Percentiles rank a stretch among this genome's conserved stretches.
phyloP scores from a whole-genome alignment of 2,797 vertebrate species.

The Poliocrania exsul region DNA sequence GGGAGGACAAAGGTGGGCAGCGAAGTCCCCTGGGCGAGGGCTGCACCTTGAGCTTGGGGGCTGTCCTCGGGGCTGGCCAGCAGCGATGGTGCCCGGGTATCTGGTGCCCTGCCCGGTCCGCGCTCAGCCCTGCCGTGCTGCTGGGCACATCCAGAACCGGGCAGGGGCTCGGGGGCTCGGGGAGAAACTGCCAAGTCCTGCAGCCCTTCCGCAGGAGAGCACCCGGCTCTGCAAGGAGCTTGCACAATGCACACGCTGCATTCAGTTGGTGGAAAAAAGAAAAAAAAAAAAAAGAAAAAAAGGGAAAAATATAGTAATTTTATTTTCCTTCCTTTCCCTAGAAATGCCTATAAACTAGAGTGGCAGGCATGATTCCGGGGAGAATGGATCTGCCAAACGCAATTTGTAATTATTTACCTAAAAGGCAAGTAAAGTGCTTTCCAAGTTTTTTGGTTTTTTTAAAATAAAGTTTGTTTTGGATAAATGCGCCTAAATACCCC shows the following conservation, averaged over 20 bases:
- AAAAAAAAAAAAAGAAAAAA: no score
- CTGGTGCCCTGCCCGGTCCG: background rate
- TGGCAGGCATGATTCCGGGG: background rate
- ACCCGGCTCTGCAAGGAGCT: constrained; percentile 30
- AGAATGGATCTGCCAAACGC: constrained; percentile 31
- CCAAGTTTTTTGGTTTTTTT: background rate
- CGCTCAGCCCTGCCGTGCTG: background rate
- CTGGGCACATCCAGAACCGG: background rate
- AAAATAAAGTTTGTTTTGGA: constrained; percentile 81
- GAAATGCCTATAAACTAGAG: constrained; percentile 64
- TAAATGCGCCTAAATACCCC: constrained; percentile 83
- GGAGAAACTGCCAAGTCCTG: background rate
- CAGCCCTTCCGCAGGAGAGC: background rate
- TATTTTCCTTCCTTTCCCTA: constrained; percentile 1
- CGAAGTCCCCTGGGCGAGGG: background rate
- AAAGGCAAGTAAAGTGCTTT: constrained; percentile 73
- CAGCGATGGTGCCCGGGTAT: background rate
- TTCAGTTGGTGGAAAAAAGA: background rate
- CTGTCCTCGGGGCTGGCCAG: background rate
- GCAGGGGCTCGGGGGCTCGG: background rate
- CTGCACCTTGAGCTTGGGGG: background rate
- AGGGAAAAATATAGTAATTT: background rate
- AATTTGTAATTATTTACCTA: constrained; percentile 72
- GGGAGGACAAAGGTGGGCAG: background rate
- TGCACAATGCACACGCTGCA: background rate